Base-by-base conservation (phyloP, 2,113 vertebrate species). In the Hirundichthys speculiger region DNA sequence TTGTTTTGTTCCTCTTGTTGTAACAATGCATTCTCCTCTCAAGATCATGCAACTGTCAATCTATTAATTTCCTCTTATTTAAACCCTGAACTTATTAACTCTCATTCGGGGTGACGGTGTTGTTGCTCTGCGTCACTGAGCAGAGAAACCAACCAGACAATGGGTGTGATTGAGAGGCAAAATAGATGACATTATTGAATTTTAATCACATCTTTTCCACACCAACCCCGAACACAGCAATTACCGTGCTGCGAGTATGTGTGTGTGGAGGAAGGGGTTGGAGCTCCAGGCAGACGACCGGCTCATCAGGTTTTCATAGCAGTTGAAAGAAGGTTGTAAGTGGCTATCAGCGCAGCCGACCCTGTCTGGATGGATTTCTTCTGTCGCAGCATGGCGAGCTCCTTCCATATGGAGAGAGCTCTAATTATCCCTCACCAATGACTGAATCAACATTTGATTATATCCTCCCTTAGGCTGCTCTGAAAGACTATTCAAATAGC, bases 381-480 rank as follows among this genome's bases (percentile, higher is more conserved):
- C 77, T 69, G 88, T 86, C 80, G 82, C 80, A 78, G 79, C 66
- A 30, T 65, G 61, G 82, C 79, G 77, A 79, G 84, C 84, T 81
- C 70, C 79, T 78, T 88, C 88, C 88, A 82, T 83, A 88, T 89
- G 86, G 86, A 90, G 86, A 88, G 80, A 75, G 79, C 82, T 82
- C 89, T 92, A 90, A 93, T 93, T 92, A 92, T 89, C 86, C 80
- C 75, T 78, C 83, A 75, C 83, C 84, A 76, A 85, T 80, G 82
- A 79, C 85, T 89, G 88, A 93, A 92, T 92, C 92, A 91, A 92
- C 91, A 93, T 91, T 86, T 92, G 92, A 92, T 91, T 90, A 90
- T 90, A 80, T 82, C 80, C 86, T 90, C 86, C 77, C 79, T 38
- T 62, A 77, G 82, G 75, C 87, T 75, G 77, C 70, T 57, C 66